phyloP scores from a whole-genome alignment of 2,888 invertebrate genomes.

The Eudiplozoon nipponicum region DNA sequence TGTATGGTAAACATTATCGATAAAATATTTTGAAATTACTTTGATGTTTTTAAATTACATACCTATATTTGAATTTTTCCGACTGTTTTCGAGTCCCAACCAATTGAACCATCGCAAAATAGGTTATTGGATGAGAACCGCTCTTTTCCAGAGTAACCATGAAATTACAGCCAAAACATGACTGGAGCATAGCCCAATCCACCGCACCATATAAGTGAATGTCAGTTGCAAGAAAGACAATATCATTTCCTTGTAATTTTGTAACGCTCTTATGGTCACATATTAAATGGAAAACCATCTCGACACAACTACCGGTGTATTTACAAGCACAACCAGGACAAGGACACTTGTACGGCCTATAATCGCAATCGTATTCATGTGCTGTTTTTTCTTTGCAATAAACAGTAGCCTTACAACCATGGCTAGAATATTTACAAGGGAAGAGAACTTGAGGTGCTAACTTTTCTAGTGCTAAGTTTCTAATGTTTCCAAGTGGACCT shows the following conservation, averaged over 20 bases:
- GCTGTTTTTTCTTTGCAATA: conserved; percentile 87
- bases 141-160: conserved; percentile 85
- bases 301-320: conserved; percentile 84
- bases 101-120: conserved; percentile 68
- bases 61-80: conserved; percentile 88
- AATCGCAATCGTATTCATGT: conserved; percentile 90
- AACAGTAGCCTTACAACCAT: conserved; percentile 61
- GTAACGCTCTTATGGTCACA: conserved; percentile 67
- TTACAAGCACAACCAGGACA: conserved; percentile 98
- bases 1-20: too few relatives aligned
- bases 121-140: conserved; percentile 21
- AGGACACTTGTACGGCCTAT: conserved; percentile 82
- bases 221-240: conserved; percentile 92
- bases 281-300: conserved; percentile 90
- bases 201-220: conserved; percentile 94
- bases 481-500: conserved; percentile 69
- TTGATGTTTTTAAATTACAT: too few relatives aligned
- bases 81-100: conserved; percentile 94
- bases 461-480: conserved; percentile 95
- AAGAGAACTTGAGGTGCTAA: conserved; percentile 90
- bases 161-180: conserved; percentile 90
- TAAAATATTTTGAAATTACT: too few relatives aligned
- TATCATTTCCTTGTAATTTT: conserved; percentile 85
- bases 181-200: conserved; percentile 98
- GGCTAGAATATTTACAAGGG: conserved; percentile 81